Evolutionary conservation across 2,113 vertebrate genomes (phyloP).

Genomic region (Notarius quadriscutis): DNA sequence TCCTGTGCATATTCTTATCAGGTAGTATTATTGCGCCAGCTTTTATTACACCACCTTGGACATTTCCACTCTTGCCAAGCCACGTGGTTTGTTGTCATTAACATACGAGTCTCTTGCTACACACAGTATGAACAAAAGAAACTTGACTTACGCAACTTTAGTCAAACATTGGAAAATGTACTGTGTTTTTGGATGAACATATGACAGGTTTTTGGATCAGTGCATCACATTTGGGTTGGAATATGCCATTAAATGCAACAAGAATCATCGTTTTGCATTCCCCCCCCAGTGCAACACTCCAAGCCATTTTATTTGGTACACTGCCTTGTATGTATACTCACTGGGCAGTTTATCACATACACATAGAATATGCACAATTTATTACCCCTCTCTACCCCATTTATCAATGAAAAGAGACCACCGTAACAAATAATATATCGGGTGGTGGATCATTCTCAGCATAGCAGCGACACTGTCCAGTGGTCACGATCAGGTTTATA

Average conservation of each 20-base stretch:
- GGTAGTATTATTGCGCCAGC: neutral
- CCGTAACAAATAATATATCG: neutral
- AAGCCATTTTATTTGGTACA: neutral
- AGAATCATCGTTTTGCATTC: neutral
- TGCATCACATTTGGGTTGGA: neutral
- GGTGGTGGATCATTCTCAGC: neutral
- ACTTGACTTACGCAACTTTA: neutral
- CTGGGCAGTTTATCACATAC: neutral
- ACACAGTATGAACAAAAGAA: neutral
- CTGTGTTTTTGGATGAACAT: neutral
- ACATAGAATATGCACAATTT: neutral
- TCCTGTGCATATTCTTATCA: conserved; percentile 15
- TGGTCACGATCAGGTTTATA: neutral
- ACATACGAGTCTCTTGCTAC: neutral
- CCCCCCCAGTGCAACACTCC: neutral
- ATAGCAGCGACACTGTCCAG: neutral
- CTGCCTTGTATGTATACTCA: neutral
- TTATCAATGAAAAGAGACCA: neutral
- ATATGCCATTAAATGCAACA: neutral
- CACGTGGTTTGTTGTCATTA: neutral
- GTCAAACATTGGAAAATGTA: neutral
- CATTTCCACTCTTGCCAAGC: neutral
- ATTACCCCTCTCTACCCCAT: neutral
- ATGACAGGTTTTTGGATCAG: neutral
- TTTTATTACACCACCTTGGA: conserved; percentile 16